These are phyloP conservation scores for Leontocebus nigricollis DNA, from an alignment of 2,797 vertebrate species.

Conservation along the genomic window DNA sequence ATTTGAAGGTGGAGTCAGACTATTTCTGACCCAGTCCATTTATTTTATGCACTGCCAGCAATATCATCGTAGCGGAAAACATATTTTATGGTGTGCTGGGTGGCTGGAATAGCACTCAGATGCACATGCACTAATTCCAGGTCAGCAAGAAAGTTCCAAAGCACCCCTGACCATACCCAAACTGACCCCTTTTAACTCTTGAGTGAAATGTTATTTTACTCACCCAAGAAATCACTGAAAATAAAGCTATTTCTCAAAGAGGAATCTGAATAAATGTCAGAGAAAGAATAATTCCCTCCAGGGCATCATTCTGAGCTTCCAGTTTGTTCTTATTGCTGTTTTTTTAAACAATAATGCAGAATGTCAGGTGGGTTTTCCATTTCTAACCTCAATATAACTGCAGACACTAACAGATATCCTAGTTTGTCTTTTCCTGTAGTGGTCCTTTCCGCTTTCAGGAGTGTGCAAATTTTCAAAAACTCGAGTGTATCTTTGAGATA, in stretches of 20 bases:
- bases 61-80: constrained; percentile 84
- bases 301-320: background rate
- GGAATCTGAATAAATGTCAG: constrained; percentile 69
- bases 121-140: constrained; percentile 83
- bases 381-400: background rate
- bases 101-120: constrained; percentile 81
- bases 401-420: background rate
- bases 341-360: background rate
- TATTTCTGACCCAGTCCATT: constrained; percentile 79
- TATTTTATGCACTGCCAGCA: constrained; percentile 87
- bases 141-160: constrained; percentile 86
- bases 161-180: constrained; percentile 81
- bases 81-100: constrained; percentile 84
- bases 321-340: background rate
- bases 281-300: constrained; percentile 36
- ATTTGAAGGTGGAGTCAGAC: constrained; percentile 77
- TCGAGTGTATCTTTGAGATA: background rate
- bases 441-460: background rate
- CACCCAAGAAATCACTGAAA: constrained; percentile 79
- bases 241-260: constrained; percentile 72
- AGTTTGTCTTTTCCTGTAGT: background rate
- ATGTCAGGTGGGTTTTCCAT: background rate
- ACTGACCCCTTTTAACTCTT: constrained; percentile 84
- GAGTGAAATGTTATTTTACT: constrained; percentile 85
- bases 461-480: constrained; percentile 41